Conservation (phyloP, 1,140 invertebrate species). For the Drosophila lacertosa region DNA sequence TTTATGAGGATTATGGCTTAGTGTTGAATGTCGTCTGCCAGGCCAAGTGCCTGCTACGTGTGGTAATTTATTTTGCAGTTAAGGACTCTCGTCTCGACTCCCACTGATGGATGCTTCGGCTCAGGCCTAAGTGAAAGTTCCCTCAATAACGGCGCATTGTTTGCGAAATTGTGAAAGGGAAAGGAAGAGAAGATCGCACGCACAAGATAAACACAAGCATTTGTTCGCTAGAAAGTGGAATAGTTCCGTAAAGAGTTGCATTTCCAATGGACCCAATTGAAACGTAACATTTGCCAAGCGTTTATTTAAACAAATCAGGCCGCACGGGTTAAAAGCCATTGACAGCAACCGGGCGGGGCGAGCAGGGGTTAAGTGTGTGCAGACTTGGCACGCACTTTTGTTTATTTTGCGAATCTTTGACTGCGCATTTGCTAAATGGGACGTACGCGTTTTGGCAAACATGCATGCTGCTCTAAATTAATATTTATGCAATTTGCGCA, state of each 20-base stretch:
- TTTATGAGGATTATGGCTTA: conserved; percentile 77
- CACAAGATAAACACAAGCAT: conserved; percentile 54
- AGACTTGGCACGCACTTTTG: conserved; percentile 44
- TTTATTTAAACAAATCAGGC: conserved; percentile 29
- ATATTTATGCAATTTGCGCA: conserved; percentile 22
- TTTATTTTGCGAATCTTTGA: conserved; percentile 56
- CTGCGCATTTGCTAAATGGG: conserved; percentile 20
- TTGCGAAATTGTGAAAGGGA: conserved; percentile 38
- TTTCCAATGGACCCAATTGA: conserved; percentile 45
- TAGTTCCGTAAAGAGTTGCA: conserved; percentile 16
- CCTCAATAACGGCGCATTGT: conserved; percentile 41
- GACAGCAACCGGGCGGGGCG: neutral
- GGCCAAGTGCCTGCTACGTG: conserved; percentile 51
- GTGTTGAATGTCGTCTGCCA: conserved; percentile 45
- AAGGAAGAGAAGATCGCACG: conserved; percentile 41
- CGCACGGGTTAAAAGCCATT: conserved; percentile 29
- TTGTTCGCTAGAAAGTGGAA: conserved; percentile 7
- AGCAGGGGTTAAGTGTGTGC: neutral
- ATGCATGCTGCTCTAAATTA: conserved; percentile 22
- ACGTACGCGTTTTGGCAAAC: conserved; percentile 31
- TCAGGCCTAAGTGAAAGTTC: conserved; percentile 57
- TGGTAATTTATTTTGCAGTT: conserved; percentile 65
- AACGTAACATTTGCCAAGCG: conserved; percentile 48
- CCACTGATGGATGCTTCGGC: conserved; percentile 38
- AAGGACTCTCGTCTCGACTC: conserved; percentile 41